Conservation (phyloP, 2,888 invertebrate species). For the Acronicta psi region DNA sequence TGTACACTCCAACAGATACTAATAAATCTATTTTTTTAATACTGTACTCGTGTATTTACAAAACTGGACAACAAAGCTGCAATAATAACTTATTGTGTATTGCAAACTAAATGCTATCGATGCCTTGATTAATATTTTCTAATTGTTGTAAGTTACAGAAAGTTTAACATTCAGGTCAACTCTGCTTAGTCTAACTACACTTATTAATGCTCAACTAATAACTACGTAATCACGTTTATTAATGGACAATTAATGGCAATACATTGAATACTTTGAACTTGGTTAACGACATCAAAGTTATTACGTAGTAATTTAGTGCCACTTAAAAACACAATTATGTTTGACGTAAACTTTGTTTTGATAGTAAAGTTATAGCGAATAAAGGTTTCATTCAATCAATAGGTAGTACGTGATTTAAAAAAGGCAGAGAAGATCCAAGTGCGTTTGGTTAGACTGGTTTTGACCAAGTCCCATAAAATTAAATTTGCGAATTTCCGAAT, state of each 20-base stretch:
- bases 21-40: background rate
- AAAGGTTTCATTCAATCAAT: too few species aligned
- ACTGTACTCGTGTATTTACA: background rate
- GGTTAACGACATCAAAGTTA: background rate
- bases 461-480: too few species aligned
- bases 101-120: too few species aligned
- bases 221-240: conserved; percentile 6
- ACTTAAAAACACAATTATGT: background rate
- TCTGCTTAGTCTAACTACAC: conserved; percentile 12
- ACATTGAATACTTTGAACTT: background rate
- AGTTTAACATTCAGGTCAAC: conserved; percentile 10
- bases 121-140: too few species aligned
- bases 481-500: too few species aligned
- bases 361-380: too few species aligned
- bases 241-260: conserved; percentile 7
- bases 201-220: conserved; percentile 19
- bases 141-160: background rate
- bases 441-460: too few species aligned
- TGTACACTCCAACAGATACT: background rate
- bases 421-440: too few species aligned
- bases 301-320: background rate
- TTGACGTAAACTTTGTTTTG: background rate
- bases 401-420: too few species aligned
- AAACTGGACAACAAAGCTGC: too few species aligned
- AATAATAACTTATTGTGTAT: too few species aligned